These are phyloP conservation scores for Dolichoris vasculosae DNA, from an alignment of 1,140 invertebrate genomes.

Conservation along the genomic window DNA sequence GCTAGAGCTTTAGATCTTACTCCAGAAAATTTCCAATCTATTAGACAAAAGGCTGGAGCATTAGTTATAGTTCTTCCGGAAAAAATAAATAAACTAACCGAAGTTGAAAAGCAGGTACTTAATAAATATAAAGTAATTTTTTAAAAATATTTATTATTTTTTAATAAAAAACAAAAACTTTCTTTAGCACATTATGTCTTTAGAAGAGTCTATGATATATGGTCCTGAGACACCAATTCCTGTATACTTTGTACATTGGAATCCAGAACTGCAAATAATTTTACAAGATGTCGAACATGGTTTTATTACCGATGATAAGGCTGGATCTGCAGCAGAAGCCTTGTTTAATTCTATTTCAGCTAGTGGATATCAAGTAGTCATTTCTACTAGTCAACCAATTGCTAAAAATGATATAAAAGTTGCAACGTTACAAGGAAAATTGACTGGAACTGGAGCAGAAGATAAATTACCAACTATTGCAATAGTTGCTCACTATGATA, in stretches of 20 bases:
- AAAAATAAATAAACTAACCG: conserved; percentile 79
- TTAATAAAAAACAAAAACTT: conserved; percentile 40
- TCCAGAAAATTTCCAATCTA: conserved; percentile 83
- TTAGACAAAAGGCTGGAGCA: conserved; percentile 88
- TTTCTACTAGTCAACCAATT: conserved; percentile 81
- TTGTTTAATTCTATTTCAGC: conserved; percentile 90
- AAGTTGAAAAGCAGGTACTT: conserved; percentile 83
- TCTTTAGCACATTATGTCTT: conserved; percentile 81
- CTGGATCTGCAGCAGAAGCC: conserved; percentile 83
- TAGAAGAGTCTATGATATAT: conserved; percentile 87
- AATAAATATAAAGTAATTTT: conserved; percentile 4
- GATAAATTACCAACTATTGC: conserved; percentile 90
- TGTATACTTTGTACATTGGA: conserved; percentile 91
- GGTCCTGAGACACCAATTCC: conserved; percentile 88
- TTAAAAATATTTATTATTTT: background rate
- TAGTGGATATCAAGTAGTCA: conserved; percentile 92
- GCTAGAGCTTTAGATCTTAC: conserved; percentile 86
- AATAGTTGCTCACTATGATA: conserved; percentile 95
- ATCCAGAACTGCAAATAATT: conserved; percentile 82
- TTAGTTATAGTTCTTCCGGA: conserved; percentile 88
- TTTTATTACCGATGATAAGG: conserved; percentile 75
- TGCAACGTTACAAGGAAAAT: conserved; percentile 88
- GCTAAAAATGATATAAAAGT: conserved; percentile 87
- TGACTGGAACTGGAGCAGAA: conserved; percentile 85
- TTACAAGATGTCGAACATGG: conserved; percentile 83